Evolutionary conservation across 2,888 invertebrate species (phyloP).

Genomic region (Lacanobia wlatinum): DNA sequence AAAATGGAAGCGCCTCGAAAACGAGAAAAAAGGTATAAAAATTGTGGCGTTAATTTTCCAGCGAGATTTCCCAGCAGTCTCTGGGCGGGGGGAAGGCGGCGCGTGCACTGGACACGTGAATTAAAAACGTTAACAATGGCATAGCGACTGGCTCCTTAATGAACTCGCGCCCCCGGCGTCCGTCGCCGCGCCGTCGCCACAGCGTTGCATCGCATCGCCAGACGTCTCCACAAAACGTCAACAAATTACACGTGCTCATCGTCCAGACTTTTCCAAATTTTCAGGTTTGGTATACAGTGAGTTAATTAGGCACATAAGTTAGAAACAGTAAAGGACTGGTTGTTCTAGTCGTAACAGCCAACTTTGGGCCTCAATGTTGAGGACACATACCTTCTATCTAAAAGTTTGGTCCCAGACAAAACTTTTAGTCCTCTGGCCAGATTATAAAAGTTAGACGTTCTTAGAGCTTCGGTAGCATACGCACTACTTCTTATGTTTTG

Average conservation of each 20-base stretch:
- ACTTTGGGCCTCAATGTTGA: neutral
- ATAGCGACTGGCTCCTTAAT: slow-evolving; percentile 86
- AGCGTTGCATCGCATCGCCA: slow-evolving; percentile 42
- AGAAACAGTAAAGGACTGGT: neutral
- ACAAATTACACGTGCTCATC: slow-evolving; percentile 64
- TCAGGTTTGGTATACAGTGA: neutral
- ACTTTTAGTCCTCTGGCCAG: neutral
- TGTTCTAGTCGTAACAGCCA: neutral
- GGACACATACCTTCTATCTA: neutral
- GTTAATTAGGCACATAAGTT: neutral
- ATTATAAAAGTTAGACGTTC: neutral
- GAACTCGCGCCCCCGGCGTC: slow-evolving; percentile 78
- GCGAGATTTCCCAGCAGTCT: slow-evolving; percentile 89
- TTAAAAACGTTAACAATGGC: slow-evolving; percentile 90
- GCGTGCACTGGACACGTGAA: slow-evolving; percentile 90
- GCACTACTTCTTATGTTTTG: neutral
- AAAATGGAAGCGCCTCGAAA: slow-evolving; percentile 85
- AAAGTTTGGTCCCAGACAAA: slow-evolving; percentile 5
- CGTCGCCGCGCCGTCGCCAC: slow-evolving; percentile 41
- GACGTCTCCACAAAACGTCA: slow-evolving; percentile 62
- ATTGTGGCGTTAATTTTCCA: slow-evolving; percentile 90
- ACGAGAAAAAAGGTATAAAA: slow-evolving; percentile 84
- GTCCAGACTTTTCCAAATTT: neutral
- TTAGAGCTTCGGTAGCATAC: neutral
- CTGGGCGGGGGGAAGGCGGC: slow-evolving; percentile 78